These are phyloP conservation scores for Tachuris rubrigastra DNA, from an alignment of 2,113 vertebrate species.

Conservation along the genomic window DNA sequence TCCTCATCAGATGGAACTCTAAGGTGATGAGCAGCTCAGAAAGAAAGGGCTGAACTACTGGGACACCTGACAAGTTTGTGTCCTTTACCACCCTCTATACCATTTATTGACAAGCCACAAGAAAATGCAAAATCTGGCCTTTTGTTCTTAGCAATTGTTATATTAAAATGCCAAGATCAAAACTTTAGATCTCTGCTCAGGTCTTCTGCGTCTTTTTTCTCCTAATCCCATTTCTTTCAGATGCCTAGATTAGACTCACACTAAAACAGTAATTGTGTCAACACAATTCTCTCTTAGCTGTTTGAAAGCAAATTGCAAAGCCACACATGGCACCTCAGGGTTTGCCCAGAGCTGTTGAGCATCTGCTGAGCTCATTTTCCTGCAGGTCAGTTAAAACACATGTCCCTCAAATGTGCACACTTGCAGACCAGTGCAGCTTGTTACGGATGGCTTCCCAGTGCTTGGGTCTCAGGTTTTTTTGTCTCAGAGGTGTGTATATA, in stretches of 20 bases:
- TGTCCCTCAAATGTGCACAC: neutral
- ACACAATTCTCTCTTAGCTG: neutral
- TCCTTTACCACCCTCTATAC: neutral
- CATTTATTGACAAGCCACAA: neutral
- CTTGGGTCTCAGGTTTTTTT: neutral
- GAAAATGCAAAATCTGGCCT: neutral
- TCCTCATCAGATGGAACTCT: neutral
- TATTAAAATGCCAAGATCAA: neutral
- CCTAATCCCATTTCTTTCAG: neutral
- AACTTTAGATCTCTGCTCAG: neutral
- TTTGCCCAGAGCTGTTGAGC: neutral
- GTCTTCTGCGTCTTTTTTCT: neutral
- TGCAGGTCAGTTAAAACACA: fast-evolving
- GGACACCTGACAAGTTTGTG: neutral
- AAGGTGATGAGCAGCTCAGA: neutral
- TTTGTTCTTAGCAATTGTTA: neutral
- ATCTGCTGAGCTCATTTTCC: neutral
- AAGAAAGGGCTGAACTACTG: neutral
- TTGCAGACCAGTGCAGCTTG: neutral
- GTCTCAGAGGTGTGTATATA: fast-evolving
- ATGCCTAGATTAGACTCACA: neutral
- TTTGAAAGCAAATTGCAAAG: neutral
- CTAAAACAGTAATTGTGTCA: neutral
- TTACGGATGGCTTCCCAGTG: neutral
- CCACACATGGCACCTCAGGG: neutral